Evolutionary conservation across 2,797 vertebrate species (phyloP).

Genomic region (Dicrostonyx torquatus): DNA sequence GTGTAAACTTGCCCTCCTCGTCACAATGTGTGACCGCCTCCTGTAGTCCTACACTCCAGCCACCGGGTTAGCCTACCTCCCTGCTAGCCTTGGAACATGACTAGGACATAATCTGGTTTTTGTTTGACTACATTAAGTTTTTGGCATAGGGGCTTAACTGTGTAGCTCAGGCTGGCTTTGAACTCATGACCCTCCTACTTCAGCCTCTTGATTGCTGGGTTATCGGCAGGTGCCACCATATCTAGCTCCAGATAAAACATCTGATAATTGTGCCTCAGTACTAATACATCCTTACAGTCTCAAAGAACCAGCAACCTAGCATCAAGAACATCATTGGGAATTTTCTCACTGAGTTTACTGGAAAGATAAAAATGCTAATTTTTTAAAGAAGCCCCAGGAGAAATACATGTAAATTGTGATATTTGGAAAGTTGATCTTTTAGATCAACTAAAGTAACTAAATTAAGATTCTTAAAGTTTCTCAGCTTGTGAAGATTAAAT

Average conservation of each 20-base stretch:
- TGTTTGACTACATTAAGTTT: background rate
- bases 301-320: background rate
- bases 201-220: background rate
- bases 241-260: background rate
- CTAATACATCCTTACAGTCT: background rate
- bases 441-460: constrained; percentile 25
- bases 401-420: background rate
- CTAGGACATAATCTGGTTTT: background rate
- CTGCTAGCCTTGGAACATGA: background rate
- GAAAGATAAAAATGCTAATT: constrained; percentile 7
- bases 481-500: background rate
- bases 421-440: background rate
- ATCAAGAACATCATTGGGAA: background rate
- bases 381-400: background rate
- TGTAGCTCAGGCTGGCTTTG: background rate
- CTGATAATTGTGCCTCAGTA: background rate
- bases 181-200: background rate
- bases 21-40: background rate
- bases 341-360: background rate
- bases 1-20: background rate
- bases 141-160: background rate
- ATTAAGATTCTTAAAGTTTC: constrained; percentile 17
- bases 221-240: background rate
- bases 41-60: background rate
- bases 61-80: background rate